These are phyloP conservation scores for Mesocentrotus franciscanus DNA, from an alignment of 53 echinoderm and acorn worm genomes.

Conservation along the genomic window DNA sequence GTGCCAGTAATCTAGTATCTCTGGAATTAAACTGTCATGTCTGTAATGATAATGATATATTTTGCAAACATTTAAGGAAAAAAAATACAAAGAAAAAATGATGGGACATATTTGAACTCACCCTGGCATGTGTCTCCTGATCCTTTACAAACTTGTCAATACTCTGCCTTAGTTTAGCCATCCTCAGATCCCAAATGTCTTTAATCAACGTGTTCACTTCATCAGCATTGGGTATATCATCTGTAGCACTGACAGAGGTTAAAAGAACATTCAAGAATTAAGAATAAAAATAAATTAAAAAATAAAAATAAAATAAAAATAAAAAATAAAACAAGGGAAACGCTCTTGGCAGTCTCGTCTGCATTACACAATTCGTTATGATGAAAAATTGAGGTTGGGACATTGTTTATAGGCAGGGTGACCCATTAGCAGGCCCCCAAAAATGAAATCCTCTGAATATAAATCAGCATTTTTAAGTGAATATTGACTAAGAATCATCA, in stretches of 20 bases:
- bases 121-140: constrained; percentile 96
- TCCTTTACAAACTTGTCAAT: constrained; percentile 98
- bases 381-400: too few relatives aligned
- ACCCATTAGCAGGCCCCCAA: too few relatives aligned
- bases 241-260: constrained; percentile 83
- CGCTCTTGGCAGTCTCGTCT: too few relatives aligned
- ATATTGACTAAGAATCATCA: too few relatives aligned
- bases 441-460: too few relatives aligned
- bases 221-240: constrained; percentile 99
- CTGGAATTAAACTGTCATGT: background rate
- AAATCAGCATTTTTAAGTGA: too few relatives aligned
- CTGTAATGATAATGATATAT: background rate
- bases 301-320: too few relatives aligned
- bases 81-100: background rate
- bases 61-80: background rate
- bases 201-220: constrained; percentile 95
- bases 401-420: too few relatives aligned
- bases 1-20: background rate
- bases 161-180: constrained; percentile 95
- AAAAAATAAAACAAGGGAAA: too few relatives aligned
- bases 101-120: constrained; percentile 46
- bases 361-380: too few relatives aligned
- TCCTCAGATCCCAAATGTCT: constrained; percentile 95
- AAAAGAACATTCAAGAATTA: background rate
- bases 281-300: background rate